Evolutionary conservation across 2,888 invertebrate genomes (phyloP).

Genomic region (Xestobium rufovillosum): DNA sequence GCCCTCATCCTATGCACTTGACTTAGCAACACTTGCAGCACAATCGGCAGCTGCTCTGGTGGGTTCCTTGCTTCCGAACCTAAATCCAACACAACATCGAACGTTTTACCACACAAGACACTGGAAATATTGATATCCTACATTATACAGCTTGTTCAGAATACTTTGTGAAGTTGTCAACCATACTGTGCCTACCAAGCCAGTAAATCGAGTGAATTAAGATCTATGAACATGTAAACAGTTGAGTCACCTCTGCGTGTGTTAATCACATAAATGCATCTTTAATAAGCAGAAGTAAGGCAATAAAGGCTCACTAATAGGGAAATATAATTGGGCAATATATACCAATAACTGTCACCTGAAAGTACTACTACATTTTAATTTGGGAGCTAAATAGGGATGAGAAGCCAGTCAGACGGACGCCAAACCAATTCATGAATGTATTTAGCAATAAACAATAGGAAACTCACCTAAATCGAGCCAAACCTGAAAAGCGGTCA

Average conservation of each 20-base stretch:
- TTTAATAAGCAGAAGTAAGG: too few relatives aligned
- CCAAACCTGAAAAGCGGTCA: constrained; percentile 97
- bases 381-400: too few relatives aligned
- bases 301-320: too few relatives aligned
- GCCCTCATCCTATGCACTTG: constrained; percentile 89
- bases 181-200: background rate
- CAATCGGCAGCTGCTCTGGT: constrained; percentile 95
- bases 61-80: constrained; percentile 69
- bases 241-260: too few relatives aligned
- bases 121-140: background rate
- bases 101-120: background rate
- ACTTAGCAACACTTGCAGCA: constrained; percentile 75
- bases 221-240: too few relatives aligned
- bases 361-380: too few relatives aligned
- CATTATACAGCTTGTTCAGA: background rate
- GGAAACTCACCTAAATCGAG: constrained; percentile 61
- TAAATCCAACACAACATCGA: constrained; percentile 14
- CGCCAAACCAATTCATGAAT: too few relatives aligned
- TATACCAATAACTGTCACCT: too few relatives aligned
- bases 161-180: background rate
- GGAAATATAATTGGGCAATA: too few relatives aligned
- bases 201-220: constrained; percentile 1
- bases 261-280: too few relatives aligned
- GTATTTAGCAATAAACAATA: too few relatives aligned
- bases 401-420: too few relatives aligned